phyloP scores from a whole-genome alignment of 2,113 vertebrate species.

The Odontophorus gujanensis region DNA sequence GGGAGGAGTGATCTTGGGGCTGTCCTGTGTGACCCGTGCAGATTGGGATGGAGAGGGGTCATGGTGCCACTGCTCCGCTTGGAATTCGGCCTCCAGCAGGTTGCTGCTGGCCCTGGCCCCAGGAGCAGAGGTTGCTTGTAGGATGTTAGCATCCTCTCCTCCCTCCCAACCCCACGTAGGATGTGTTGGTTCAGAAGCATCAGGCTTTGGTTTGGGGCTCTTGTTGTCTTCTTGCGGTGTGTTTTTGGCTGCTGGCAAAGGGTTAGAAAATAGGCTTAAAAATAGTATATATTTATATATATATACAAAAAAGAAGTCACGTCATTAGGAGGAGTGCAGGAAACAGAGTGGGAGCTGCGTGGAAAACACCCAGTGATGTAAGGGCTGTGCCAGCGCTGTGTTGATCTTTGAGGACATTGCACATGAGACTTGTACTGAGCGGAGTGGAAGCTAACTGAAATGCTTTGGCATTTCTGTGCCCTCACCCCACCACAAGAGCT shows the following conservation, averaged over 20 bases:
- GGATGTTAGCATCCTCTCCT: not conserved
- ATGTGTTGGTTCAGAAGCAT: accelerated
- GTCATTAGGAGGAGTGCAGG: too few relatives aligned
- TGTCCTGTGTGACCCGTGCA: not conserved
- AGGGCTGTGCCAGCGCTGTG: not conserved
- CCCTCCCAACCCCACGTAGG: too few relatives aligned
- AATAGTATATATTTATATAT: not conserved
- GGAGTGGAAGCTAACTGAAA: accelerated
- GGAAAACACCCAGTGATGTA: accelerated
- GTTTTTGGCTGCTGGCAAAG: not conserved
- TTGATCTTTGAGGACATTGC: not conserved
- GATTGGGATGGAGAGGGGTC: not conserved
- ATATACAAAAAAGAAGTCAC: too few relatives aligned
- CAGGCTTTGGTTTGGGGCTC: not conserved
- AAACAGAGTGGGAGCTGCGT: not conserved
- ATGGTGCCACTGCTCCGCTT: not conserved
- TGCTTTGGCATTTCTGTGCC: accelerated
- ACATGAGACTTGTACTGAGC: accelerated
- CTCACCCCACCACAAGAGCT: not conserved
- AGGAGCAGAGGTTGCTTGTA: too few relatives aligned
- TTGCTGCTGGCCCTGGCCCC: not conserved
- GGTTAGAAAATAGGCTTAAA: not conserved
- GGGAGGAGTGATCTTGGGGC: not conserved
- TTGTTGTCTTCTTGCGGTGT: not conserved
- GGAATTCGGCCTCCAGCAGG: not conserved